Percentiles rank a stretch among this genome's conserved stretches.
These are phyloP conservation scores for Chymomyza caudatula DNA, from an alignment of 2,888 invertebrate genomes.

Conservation along the genomic window DNA sequence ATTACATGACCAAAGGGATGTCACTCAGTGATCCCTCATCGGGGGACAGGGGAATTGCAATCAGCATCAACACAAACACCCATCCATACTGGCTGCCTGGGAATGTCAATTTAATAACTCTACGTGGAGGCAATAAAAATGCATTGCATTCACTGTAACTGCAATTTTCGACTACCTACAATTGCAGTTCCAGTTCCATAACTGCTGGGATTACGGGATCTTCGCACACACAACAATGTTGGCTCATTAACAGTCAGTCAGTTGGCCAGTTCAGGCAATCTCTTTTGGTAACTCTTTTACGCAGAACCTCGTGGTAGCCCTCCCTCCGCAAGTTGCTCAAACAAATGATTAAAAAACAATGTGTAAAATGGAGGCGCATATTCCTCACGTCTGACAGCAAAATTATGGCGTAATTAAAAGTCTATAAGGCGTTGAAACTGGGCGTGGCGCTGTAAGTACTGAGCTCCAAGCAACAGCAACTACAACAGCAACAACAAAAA, in stretches of 20 bases:
- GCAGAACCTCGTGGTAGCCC: background rate
- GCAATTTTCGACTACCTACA: background rate
- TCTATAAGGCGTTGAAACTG: conserved; percentile 11
- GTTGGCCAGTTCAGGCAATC: conserved; percentile 18
- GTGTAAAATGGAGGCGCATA: conserved; percentile 37
- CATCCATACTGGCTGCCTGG: conserved; percentile 29
- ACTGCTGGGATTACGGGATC: background rate
- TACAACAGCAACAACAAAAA: too few species aligned
- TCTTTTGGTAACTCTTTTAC: background rate
- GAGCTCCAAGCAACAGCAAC: conserved; percentile 37
- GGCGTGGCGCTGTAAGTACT: conserved; percentile 45
- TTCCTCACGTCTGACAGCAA: conserved; percentile 33
- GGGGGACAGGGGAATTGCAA: conserved; percentile 58
- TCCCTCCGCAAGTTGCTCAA: background rate
- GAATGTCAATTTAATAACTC: conserved; percentile 69
- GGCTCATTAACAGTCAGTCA: conserved; percentile 68
- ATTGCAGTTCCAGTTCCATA: background rate
- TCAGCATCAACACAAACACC: conserved; percentile 47
- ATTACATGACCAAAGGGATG: conserved; percentile 55
- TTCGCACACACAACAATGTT: conserved; percentile 72
- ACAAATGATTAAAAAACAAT: conserved; percentile 68
- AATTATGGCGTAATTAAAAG: conserved; percentile 67
- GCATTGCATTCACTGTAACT: conserved; percentile 9
- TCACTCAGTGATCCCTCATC: conserved; percentile 34
- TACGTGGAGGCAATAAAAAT: background rate